Base-by-base conservation (phyloP, 2,113 vertebrate genomes). In the Bagarius yarrelli region DNA sequence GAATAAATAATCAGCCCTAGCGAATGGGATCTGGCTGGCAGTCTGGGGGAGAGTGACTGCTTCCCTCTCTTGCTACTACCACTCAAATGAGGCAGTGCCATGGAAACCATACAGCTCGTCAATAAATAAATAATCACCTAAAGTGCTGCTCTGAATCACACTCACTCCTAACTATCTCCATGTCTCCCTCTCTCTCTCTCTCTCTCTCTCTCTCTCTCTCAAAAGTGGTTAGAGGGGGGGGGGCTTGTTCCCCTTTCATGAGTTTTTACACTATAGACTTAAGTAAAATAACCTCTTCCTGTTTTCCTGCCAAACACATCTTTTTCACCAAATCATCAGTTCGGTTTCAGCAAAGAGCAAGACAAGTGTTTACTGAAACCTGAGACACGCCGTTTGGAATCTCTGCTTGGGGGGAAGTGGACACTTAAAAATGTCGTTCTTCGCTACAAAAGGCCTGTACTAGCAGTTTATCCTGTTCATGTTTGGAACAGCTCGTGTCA, bases 221-320 rank as follows among this genome's bases (percentile, higher is more conserved):
- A 92, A 87, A 92, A 92, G 89, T 93, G 91, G 76, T 93, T 91
- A 86, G 56, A 27, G 53, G 74, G 71, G 60, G 36, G 76, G 78
- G 76, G 16, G 40, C 32, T n/a, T 55, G 75, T 85, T 83, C 83
- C 79, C 83, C 47, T 78, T 76, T 81, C 61, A 64, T 78, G 63
- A 81, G 55, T 16, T 69, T 76, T 60, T 82, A n/a, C 19, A 77
- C 77, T 50, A 47, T 11, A 47, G 63, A 78, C 64, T 21, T 77
- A 32, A 76, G 59, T 71, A 47, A 53, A 81, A 70, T 73, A 69
- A 40, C 15, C 73, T 77, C 81, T 84, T 83, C 78, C 80, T 81
- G 61, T 86, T 73, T 63, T 76, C 25, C 59, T 66, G 72, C 64
- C 72, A 34, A 83, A 80, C 78, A 67, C 50, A 71, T 57, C 4